Conservation (phyloP, 2,113 vertebrate species). For the Equus przewalskii region DNA sequence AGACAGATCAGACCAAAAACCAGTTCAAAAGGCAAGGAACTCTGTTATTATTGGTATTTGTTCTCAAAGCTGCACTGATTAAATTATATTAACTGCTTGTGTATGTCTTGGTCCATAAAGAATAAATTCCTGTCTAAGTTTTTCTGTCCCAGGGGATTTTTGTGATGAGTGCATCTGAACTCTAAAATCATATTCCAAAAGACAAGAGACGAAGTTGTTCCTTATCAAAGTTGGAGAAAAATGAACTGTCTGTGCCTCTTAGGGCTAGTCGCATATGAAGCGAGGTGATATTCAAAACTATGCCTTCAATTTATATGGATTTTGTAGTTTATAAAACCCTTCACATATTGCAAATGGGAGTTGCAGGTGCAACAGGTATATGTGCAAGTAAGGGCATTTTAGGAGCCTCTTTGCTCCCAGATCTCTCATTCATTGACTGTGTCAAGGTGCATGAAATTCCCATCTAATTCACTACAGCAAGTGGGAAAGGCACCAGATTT, state of each 20-base stretch:
- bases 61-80: not conserved
- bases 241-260: not conserved
- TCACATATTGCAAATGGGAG: not conserved
- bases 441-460: not conserved
- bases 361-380: not conserved
- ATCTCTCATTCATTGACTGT: not conserved
- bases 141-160: not conserved
- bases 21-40: not conserved
- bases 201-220: not conserved
- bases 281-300: not conserved
- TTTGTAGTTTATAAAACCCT: conserved; percentile 3
- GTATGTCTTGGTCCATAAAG: not conserved
- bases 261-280: not conserved
- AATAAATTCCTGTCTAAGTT: not conserved
- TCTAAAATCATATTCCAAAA: not conserved
- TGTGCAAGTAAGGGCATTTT: not conserved
- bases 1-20: not conserved
- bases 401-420: not conserved
- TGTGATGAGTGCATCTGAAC: not conserved
- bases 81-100: not conserved
- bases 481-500: not conserved
- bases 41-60: conserved; percentile 9
- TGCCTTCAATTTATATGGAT: not conserved
- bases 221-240: not conserved
- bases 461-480: not conserved